Evolutionary conservation across 2,797 vertebrate species (phyloP).

Genomic region (Sebastes trivittatus): DNA sequence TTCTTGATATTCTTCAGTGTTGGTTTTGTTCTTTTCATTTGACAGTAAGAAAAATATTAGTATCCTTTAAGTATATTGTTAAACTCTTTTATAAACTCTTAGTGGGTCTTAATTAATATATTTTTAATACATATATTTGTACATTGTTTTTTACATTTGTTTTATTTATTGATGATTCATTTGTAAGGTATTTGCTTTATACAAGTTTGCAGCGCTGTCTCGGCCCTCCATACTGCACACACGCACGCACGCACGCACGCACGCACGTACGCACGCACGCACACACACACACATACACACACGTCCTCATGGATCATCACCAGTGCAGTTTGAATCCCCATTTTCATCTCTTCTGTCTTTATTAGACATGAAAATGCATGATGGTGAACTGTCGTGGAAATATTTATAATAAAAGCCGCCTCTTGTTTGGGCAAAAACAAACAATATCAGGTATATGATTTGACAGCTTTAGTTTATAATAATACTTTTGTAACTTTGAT

Average conservation of each 20-base stretch:
- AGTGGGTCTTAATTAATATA: background rate
- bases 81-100: background rate
- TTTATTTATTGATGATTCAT: background rate
- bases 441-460: conserved; percentile 70
- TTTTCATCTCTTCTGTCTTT: conserved; percentile 67
- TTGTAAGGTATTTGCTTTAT: background rate
- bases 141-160: background rate
- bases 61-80: background rate
- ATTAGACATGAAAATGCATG: conserved; percentile 71
- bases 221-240: conserved; percentile 7
- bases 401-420: conserved; percentile 41
- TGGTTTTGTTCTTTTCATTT: background rate
- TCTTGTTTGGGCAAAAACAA: conserved; percentile 71
- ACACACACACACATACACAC: background rate
- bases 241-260: too few species aligned
- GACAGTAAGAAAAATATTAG: background rate
- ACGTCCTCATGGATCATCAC: conserved; percentile 45
- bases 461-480: conserved; percentile 48
- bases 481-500: conserved; percentile 55
- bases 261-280: background rate
- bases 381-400: conserved; percentile 67
- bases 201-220: conserved; percentile 3
- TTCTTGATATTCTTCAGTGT: background rate
- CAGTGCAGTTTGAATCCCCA: conserved; percentile 61
- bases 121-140: background rate